Evolutionary conservation across 2,113 vertebrate species (phyloP).

Genomic region (Odontophorus gujanensis): DNA sequence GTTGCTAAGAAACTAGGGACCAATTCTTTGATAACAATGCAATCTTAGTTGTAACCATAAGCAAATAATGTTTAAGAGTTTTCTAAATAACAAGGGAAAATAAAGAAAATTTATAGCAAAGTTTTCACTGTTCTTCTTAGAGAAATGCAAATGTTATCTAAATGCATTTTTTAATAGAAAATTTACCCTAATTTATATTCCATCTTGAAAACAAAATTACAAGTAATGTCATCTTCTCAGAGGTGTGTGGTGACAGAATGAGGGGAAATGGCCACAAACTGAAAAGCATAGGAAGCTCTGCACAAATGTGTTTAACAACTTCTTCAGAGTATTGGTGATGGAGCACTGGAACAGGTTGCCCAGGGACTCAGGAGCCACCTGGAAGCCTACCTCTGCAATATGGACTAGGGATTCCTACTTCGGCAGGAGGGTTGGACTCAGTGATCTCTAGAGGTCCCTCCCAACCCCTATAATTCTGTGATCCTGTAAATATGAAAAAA

Average conservation of each 20-base stretch:
- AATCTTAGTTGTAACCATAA: neutral
- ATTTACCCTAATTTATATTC: neutral
- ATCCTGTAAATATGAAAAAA: neutral
- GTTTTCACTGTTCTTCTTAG: neutral
- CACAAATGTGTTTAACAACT: no score
- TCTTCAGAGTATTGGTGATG: no score
- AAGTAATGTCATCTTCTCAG: neutral
- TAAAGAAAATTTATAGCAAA: neutral
- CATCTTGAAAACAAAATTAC: neutral
- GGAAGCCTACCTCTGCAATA: no score
- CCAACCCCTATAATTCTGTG: no score
- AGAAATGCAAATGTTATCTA: neutral
- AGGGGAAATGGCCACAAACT: no score
- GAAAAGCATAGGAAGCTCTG: no score
- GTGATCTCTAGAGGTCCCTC: no score
- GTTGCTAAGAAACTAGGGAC: constrained; percentile 38
- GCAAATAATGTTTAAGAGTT: neutral
- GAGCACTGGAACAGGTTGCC: no score
- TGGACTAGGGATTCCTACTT: no score
- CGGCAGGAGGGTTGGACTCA: no score
- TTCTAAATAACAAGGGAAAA: neutral
- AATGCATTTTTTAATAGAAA: neutral
- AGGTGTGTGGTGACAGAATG: no score
- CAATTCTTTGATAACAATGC: neutral
- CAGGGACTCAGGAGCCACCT: no score